Evolutionary conservation across 2,888 invertebrate species (phyloP).

Genomic region (Laothoe populi): DNA sequence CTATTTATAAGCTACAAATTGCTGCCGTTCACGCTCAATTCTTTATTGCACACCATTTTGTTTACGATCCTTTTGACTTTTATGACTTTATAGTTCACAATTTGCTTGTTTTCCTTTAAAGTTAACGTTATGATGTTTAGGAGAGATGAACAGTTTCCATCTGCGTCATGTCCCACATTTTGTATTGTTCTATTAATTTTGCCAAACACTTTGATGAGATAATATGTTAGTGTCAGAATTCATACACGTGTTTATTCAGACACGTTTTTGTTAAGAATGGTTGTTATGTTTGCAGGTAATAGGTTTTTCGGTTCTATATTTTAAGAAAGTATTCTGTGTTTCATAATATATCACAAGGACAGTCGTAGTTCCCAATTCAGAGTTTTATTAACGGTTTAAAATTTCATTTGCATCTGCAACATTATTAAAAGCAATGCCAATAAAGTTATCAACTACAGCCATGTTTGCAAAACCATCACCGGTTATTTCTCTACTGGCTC

Average conservation of each 20-base stretch:
- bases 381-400: conserved; percentile 21
- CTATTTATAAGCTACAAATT: conserved; percentile 42
- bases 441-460: conserved; percentile 63
- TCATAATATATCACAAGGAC: neutral
- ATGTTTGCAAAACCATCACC: conserved; percentile 55
- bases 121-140: conserved; percentile 26
- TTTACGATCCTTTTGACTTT: conserved; percentile 36
- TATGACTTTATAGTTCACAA: conserved; percentile 36
- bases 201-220: conserved; percentile 18
- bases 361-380: neutral
- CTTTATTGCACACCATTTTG: conserved; percentile 38
- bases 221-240: conserved; percentile 21
- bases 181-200: conserved; percentile 13
- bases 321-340: neutral
- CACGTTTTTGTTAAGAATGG: conserved; percentile 22
- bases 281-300: conserved; percentile 44
- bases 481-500: conserved; percentile 52
- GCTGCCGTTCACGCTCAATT: conserved; percentile 31
- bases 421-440: conserved; percentile 54
- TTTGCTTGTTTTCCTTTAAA: conserved; percentile 31
- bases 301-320: conserved; percentile 32
- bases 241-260: neutral
- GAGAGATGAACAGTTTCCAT: conserved; percentile 16
- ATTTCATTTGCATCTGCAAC: conserved; percentile 21
- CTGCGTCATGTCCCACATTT: conserved; percentile 21